Base-by-base conservation (phyloP, 1,140 invertebrate species). In the Onthophagus taurus region DNA sequence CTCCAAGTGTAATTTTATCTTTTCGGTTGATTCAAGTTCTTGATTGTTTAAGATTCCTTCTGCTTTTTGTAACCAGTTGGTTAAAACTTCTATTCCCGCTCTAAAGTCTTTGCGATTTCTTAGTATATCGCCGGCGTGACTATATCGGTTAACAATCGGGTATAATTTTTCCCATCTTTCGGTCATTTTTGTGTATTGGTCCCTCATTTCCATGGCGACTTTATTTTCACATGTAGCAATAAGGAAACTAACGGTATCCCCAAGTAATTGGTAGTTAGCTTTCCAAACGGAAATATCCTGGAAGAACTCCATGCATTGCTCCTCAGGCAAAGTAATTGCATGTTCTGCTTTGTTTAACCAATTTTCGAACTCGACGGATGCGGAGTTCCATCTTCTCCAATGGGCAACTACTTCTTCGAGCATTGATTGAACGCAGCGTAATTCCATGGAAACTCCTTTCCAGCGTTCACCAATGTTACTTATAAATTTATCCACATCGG, bases 211-310 rank as follows among this genome's bases (percentile, higher is more conserved):
- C 8, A 71, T 65, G 0, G 83, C 81, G 33, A 93, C 79, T 33
- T 79, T 73, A 39, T 89, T 84, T 41, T 86, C 80, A 47, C 85
- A 89, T 0, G 87, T 90, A 3, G 89, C 89, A 19, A 89, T 82
- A 16, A 96, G 64, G 62, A 93, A 96, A 43, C 83, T 87, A 4
- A 85, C 87, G 0, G 86, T 82, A 45, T 93, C 89, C 6, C 83
- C 81, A 2, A 96, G 55, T 1, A 81, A 65, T 56, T 87, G 78
- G 53, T 89, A 81, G 59, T 84, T 89, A 53, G 95, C 87, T 60
- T 89, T 86, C 86, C 89, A 92, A 2, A 87, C 72, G 30, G 79
- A 82, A 14, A 96, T 77, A 54, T 95, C 89, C 65, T 90, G 78
- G 68, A 91, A 90, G 67, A 88, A 92, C 57, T 90, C 88, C 68